A percentile compares a stretch with the other conserved stretches of the same genome.
Evolutionary conservation across 2,888 invertebrate genomes (phyloP).

Genomic region (Habrosyne pyritoides): DNA sequence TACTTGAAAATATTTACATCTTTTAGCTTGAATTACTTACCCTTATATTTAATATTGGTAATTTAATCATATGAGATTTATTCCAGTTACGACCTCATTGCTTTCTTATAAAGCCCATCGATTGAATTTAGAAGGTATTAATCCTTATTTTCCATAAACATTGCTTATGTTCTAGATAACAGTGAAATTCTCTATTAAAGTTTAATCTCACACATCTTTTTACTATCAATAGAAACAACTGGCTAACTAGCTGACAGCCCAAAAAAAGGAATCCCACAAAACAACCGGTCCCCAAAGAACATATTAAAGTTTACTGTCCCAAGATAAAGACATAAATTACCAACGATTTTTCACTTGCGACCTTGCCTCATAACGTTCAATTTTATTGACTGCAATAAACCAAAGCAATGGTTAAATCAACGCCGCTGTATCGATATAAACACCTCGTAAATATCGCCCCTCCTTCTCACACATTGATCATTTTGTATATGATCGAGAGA

Average conservation of each 20-base stretch:
- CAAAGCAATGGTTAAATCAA: slow-evolving; percentile 83
- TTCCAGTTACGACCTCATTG: too few relatives aligned
- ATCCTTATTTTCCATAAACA: slow-evolving; percentile 7
- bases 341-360: slow-evolving; percentile 74
- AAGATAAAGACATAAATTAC: slow-evolving; percentile 79
- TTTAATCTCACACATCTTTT: slow-evolving; percentile 9
- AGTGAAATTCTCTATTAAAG: not conserved
- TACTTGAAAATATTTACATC: not conserved
- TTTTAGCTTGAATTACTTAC: too few relatives aligned
- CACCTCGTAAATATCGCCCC: slow-evolving; percentile 74
- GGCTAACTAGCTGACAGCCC: slow-evolving; percentile 16
- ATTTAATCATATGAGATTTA: too few relatives aligned
- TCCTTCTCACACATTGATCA: slow-evolving; percentile 47
- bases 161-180: not conserved
- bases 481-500: slow-evolving; percentile 35
- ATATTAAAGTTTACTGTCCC: slow-evolving; percentile 47
- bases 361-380: slow-evolving; percentile 83
- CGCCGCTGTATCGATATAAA: slow-evolving; percentile 79
- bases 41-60: too few relatives aligned
- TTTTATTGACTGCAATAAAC: slow-evolving; percentile 83
- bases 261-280: slow-evolving; percentile 19
- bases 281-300: slow-evolving; percentile 32
- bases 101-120: too few relatives aligned
- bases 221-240: slow-evolving; percentile 7
- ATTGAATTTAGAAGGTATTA: too few relatives aligned